A percentile compares a stretch with the other conserved stretches of the same genome.
phyloP scores from a whole-genome alignment of 2,888 invertebrate genomes.

The Caenorhabditis sp. region DNA sequence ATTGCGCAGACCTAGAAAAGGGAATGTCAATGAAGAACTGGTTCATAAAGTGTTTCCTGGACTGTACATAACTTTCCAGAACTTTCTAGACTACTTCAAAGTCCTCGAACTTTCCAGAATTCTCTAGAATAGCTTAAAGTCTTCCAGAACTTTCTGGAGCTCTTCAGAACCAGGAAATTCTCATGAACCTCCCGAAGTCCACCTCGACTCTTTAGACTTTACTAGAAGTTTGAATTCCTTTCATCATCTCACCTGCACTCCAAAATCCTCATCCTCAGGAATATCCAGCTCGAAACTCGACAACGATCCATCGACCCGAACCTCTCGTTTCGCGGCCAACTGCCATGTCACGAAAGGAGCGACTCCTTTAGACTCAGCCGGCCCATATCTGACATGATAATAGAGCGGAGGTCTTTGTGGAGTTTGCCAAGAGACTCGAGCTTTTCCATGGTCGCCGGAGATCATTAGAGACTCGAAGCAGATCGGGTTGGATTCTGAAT shows the following conservation, averaged over 20 bases:
- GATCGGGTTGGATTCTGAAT: constrained; percentile 69
- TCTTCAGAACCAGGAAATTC: too few relatives aligned
- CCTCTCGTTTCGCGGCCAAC: constrained; percentile 74
- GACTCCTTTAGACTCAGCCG: constrained; percentile 74
- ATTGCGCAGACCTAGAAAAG: constrained; percentile 72
- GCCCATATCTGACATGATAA: constrained; percentile 78
- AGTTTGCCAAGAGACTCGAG: constrained; percentile 73
- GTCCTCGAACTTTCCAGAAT: too few relatives aligned
- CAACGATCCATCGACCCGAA: constrained; percentile 76
- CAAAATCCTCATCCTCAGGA: constrained; percentile 76
- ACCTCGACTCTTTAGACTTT: not conserved
- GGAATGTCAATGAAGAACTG: too few relatives aligned
- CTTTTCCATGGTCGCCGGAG: constrained; percentile 74
- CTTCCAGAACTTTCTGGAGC: too few relatives aligned
- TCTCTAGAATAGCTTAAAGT: too few relatives aligned
- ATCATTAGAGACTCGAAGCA: constrained; percentile 75
- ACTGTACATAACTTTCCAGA: too few relatives aligned
- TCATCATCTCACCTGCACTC: constrained; percentile 71
- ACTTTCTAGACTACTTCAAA: too few relatives aligned
- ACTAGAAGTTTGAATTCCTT: not conserved
- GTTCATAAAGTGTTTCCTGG: too few relatives aligned
- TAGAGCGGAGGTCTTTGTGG: constrained; percentile 73
- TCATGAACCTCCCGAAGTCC: too few relatives aligned
- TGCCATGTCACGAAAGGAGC: constrained; percentile 77
- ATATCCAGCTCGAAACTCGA: constrained; percentile 72